A percentile compares a stretch with the other conserved stretches of the same genome.
Evolutionary conservation across 2,113 vertebrate species (phyloP).

Genomic region (Hippocampus comes): DNA sequence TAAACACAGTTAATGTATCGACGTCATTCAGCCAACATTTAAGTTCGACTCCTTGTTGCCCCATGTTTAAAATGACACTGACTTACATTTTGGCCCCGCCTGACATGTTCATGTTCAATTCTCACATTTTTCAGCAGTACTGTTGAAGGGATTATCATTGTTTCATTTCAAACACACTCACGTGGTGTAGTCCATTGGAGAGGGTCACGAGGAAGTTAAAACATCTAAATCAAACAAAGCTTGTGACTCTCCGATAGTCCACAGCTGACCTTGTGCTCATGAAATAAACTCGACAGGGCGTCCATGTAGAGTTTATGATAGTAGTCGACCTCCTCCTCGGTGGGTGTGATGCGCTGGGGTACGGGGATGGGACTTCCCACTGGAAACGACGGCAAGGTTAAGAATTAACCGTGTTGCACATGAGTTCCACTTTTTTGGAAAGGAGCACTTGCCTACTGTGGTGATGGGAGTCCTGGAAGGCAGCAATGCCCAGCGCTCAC

Average conservation of each 20-base stretch:
- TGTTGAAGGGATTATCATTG: background rate
- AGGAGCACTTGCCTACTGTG: slow-evolving; percentile 74
- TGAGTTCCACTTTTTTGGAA: background rate
- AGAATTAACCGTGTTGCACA: background rate
- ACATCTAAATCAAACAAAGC: slow-evolving; percentile 69
- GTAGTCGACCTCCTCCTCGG: slow-evolving; percentile 70
- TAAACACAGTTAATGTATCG: background rate
- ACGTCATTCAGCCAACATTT: background rate
- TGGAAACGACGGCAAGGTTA: slow-evolving; percentile 39
- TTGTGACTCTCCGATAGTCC: slow-evolving; percentile 67
- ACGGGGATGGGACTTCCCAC: slow-evolving; percentile 78
- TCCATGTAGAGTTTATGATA: slow-evolving; percentile 77
- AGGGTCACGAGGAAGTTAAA: background rate
- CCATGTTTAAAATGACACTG: background rate
- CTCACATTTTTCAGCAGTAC: background rate
- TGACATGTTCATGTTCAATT: background rate
- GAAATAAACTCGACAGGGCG: slow-evolving; percentile 71
- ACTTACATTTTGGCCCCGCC: too few relatives aligned
- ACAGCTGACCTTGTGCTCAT: slow-evolving; percentile 75
- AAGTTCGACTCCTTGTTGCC: background rate
- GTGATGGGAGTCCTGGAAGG: slow-evolving; percentile 75
- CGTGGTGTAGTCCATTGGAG: background rate
- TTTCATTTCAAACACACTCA: background rate
- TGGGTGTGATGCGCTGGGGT: slow-evolving; percentile 52
- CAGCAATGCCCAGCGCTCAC: slow-evolving; percentile 62